Conservation (phyloP, 2,113 vertebrate species). For the Planiliza haematocheilus region DNA sequence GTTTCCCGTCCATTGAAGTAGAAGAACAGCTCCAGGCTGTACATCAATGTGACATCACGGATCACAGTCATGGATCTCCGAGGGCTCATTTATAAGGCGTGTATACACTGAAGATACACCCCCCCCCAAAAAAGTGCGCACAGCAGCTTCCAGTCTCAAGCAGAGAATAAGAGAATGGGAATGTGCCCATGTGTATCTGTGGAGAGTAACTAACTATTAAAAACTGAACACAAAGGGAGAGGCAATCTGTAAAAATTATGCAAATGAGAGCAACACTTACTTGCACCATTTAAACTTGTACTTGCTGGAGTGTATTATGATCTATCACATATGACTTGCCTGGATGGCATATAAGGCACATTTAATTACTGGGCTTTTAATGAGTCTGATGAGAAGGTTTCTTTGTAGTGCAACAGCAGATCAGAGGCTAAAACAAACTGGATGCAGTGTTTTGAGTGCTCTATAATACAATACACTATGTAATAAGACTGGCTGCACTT, state of each 20-base stretch:
- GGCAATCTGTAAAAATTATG: constrained; percentile 24
- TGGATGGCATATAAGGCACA: constrained; percentile 12
- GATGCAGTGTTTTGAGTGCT: constrained; percentile 7
- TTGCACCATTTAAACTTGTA: constrained; percentile 30
- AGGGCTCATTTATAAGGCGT: constrained; percentile 79
- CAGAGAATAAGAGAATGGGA: constrained; percentile 51
- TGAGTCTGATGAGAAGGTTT: constrained; percentile 24
- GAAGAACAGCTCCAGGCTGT: constrained; percentile 77
- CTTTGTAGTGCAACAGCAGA: constrained; percentile 8
- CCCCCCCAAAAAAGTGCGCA: constrained; percentile 63
- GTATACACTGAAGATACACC: constrained; percentile 70
- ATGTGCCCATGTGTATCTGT: constrained; percentile 18
- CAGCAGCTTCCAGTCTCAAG: constrained; percentile 48
- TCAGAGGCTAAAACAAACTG: not conserved
- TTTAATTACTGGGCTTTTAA: constrained; percentile 39
- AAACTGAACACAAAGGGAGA: constrained; percentile 45
- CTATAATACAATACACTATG: not conserved
- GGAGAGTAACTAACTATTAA: constrained; percentile 37
- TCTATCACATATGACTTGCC: constrained; percentile 17
- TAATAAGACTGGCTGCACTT: not conserved
- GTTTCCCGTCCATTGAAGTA: constrained; percentile 72
- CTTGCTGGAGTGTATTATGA: constrained; percentile 31
- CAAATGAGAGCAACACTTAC: constrained; percentile 34
- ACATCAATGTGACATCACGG: constrained; percentile 79
- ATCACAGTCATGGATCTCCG: constrained; percentile 73